Conservation (phyloP, 1,140 invertebrate species). For the Drosophila kikkawai region DNA sequence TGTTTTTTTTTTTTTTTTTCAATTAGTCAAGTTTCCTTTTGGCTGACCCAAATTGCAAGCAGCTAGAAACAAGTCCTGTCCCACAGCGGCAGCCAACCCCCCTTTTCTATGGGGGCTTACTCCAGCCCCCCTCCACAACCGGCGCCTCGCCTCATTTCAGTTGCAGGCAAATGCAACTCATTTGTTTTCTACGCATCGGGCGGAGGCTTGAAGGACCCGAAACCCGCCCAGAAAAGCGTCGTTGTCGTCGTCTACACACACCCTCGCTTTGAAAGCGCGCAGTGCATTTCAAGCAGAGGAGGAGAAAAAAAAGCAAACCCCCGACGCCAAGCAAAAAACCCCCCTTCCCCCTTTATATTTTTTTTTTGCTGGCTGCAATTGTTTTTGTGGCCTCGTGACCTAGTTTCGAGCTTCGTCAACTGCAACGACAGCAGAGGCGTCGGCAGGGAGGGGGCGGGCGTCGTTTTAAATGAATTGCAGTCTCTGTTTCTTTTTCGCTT, state of each 20-base stretch:
- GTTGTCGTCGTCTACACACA: conserved; percentile 21
- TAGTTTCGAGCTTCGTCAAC: conserved; percentile 79
- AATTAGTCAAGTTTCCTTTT: conserved; percentile 36
- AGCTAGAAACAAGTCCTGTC: conserved; percentile 50
- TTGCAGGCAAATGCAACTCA: conserved; percentile 40
- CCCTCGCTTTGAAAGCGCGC: conserved; percentile 44
- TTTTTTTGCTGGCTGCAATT: conserved; percentile 63
- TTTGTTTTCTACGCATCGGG: conserved; percentile 59
- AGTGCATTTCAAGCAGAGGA: conserved; percentile 67
- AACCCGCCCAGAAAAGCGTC: conserved; percentile 23
- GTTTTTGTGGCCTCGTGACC: conserved; percentile 84
- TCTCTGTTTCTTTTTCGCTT: conserved; percentile 39
- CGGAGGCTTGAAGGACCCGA: conserved; percentile 37
- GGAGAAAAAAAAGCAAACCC: conserved; percentile 20
- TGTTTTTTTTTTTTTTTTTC: conserved; percentile 14
- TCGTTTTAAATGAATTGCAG: conserved; percentile 76
- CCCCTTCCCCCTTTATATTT: background rate
- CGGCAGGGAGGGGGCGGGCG: conserved; percentile 25
- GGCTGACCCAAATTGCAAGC: conserved; percentile 53
- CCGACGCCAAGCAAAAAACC: background rate
- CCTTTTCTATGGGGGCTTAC: background rate
- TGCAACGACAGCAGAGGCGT: conserved; percentile 65
- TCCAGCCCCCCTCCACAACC: background rate
- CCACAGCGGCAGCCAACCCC: conserved; percentile 21
- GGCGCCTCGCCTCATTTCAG: background rate